Percentiles rank a stretch among this genome's conserved stretches.
These are phyloP conservation scores for Esox masquinongy DNA, from an alignment of 2,797 vertebrate species.

Conservation along the genomic window DNA sequence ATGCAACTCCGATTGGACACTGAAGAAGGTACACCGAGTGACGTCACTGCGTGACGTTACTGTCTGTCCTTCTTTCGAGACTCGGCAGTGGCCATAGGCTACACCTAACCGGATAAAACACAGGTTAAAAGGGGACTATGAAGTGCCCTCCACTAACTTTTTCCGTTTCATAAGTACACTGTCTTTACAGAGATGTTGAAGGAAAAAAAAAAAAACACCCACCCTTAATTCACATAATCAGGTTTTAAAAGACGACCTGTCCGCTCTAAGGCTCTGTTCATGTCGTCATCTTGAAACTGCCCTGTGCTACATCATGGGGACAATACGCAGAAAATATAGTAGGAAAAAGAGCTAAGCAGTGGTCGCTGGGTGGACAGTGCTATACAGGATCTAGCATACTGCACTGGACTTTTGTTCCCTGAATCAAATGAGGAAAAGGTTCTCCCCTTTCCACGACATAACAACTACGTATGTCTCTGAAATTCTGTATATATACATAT, in stretches of 20 bases:
- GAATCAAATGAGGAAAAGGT: slow-evolving; percentile 72
- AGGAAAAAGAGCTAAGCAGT: slow-evolving; percentile 60
- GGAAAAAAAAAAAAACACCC: slow-evolving; percentile 14
- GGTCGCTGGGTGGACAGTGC: slow-evolving; percentile 35
- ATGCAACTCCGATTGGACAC: slow-evolving; percentile 59
- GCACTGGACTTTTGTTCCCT: slow-evolving; percentile 77
- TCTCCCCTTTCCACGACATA: slow-evolving; percentile 71
- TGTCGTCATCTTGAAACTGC: slow-evolving; percentile 44
- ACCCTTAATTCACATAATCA: slow-evolving; percentile 54
- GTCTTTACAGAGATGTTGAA: slow-evolving; percentile 60
- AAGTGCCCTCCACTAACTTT: slow-evolving; percentile 48
- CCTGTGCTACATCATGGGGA: slow-evolving; percentile 69
- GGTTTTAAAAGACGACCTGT: slow-evolving; percentile 60
- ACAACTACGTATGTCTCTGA: neutral
- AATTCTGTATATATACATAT: slow-evolving; percentile 59
- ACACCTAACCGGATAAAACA: slow-evolving; percentile 60
- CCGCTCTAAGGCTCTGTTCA: slow-evolving; percentile 54
- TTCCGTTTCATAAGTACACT: slow-evolving; percentile 61
- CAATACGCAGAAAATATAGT: slow-evolving; percentile 52
- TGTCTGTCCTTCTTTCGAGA: neutral
- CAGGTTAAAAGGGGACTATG: slow-evolving; percentile 53
- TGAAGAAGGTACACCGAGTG: slow-evolving; percentile 11
- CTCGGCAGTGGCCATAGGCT: neutral
- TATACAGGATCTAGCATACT: slow-evolving; percentile 58
- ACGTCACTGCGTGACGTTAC: slow-evolving; percentile 12